Evolutionary conservation across 2,888 invertebrate species (phyloP), one percentile per base, ranked within the genome.

Genomic region (Lordiphosa fenestrarum): DNA sequence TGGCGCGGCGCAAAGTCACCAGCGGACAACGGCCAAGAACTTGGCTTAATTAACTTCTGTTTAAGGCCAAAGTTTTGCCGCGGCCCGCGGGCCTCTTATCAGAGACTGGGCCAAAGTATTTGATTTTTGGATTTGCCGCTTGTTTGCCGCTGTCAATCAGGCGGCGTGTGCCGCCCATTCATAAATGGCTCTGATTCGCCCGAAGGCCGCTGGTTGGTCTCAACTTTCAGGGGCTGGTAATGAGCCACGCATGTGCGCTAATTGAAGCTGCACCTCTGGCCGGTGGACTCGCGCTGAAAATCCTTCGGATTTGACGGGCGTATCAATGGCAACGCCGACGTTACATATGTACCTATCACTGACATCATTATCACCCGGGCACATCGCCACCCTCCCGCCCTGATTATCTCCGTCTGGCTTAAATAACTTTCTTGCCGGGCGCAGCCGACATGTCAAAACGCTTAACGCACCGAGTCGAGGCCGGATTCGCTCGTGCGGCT

Each of bases 21-120:
- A 65, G 50, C 66, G 66, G 71, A 39, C 54, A 46, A 9, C 54
- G 63, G 42, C 58, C 58, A 53, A 53, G 63, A 82, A 81, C 76
- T 83, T 84, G 73, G 80, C 81, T 83, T 84, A 81, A 81, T 81
- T 84, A 81, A 81, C 81, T 82, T 75, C 69, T 73, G 69, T 78
- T 78, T 62, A 68, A 68, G 68, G 82, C 65, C 66, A 83, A 81
- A 81, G 65, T 73, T 84, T 76, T 41, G 44, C 7, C 7, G 42
- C 30, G 36, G 80, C 60, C 84, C 62, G 51, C 41, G 33, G 77
- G 77, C 77, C 36, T 55, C 71, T 76, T 71, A 59, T 71, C 68
- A 71, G 65, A 83, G 76, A 84, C 78, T 64, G 52, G 57, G 49
- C 49, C 40, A 60, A 76, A 77, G 77, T 76, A 78, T 78, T 78